Evolutionary conservation across 2,113 vertebrate genomes (phyloP).

Genomic region (Chunga burmeisteri): DNA sequence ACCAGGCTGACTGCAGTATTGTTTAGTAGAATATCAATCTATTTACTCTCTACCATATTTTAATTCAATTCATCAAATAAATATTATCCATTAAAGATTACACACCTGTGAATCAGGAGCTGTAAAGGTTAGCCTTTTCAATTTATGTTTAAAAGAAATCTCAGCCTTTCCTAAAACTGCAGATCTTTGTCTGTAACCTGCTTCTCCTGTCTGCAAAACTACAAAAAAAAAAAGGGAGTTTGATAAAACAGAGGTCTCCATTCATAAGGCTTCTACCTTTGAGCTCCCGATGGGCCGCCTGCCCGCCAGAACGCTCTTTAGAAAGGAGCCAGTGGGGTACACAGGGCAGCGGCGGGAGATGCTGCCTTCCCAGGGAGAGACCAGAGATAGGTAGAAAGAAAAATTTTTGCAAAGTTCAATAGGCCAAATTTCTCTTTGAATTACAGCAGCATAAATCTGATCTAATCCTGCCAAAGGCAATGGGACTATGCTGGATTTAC

Average conservation of each 20-base stretch:
- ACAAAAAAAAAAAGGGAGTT: not conserved
- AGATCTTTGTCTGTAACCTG: not conserved
- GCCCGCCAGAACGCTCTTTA: not conserved
- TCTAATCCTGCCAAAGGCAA: slow-evolving; percentile 12
- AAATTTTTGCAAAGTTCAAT: not conserved
- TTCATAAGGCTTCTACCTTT: not conserved
- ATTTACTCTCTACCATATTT: slow-evolving; percentile 26
- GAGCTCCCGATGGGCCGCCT: not conserved
- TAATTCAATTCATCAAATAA: slow-evolving; percentile 38
- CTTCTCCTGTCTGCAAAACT: not conserved
- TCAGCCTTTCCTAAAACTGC: slow-evolving; percentile 23
- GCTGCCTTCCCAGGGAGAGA: not conserved
- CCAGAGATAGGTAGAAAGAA: not conserved
- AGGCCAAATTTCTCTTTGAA: slow-evolving; percentile 14
- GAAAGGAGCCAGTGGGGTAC: not conserved
- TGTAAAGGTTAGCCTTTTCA: slow-evolving; percentile 46
- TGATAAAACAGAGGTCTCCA: not conserved
- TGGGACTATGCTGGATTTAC: not conserved
- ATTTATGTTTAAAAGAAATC: slow-evolving; percentile 13
- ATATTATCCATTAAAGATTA: slow-evolving; percentile 26
- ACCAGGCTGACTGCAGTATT: not conserved
- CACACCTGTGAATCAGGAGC: not conserved
- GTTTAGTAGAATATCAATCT: slow-evolving; percentile 12
- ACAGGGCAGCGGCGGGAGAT: not conserved
- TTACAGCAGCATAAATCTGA: not conserved